Evolutionary conservation across 1,140 invertebrate genomes (phyloP), one percentile per base, ranked within the genome.

Genomic region (Adoxophyes honmai): DNA sequence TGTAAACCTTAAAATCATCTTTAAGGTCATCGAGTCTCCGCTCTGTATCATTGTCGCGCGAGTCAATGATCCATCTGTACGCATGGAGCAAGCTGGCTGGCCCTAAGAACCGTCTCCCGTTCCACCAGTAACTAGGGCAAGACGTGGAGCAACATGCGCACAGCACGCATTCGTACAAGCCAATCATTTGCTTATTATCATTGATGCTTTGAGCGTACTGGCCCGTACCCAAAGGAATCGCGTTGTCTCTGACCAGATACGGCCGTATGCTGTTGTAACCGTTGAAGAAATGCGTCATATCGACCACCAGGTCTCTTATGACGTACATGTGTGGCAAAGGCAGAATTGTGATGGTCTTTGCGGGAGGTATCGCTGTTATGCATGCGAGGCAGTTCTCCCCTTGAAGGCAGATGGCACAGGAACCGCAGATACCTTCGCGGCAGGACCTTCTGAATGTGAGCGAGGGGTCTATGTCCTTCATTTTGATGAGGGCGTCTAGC

Each of bases 261-360:
- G 97, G 97, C 62, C 97, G 92, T 70, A 98, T 97, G 7, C 92
- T 93, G 52, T 92, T 91, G 82, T 98, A 98, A 69, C 97, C 96
- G 33, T 93, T 88, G 72, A 96, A 96, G 85, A 98, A 98, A 66
- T 96, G 93, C 33, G 89, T 94, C 94, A 98, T 94, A 78, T 97
- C 96, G 28, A 96, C 94, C 10, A 98, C 94, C 35, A 98, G 86
- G 89, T 98, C 97, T 81, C 96, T 95, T 11, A 98, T 92, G 0
- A 98, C 95, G 76, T 97, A 98, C 93, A 97, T 95, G 73, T 98
- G 97, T 6, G 97, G 97, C 34, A 98, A 86, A 8, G 97, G 97
- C 78, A 97, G 96, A 38, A 98, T 93, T 42, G 94, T 95, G 7
- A 92, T 85, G 0, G 91, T 81, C 74, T 95, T 94, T 11, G 61